Evolutionary conservation across 2,113 vertebrate species (phyloP).

Genomic region (Chlorodrepanis virens): DNA sequence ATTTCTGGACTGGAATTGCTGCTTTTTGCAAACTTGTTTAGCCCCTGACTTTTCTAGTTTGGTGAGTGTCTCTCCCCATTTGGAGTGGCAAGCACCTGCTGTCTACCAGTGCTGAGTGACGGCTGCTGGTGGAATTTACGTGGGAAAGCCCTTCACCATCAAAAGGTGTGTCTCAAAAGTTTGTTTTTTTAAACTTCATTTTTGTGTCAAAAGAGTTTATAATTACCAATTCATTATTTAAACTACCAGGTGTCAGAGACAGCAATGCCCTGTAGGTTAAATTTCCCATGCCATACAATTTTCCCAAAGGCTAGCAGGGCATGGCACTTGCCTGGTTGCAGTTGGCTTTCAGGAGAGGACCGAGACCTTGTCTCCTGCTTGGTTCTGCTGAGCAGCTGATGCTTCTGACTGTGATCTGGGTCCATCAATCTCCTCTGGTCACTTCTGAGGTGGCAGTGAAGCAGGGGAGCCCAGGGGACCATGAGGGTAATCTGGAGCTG

Average conservation of each 20-base stretch:
- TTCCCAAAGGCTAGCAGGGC: not conserved
- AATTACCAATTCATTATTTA: conserved; percentile 60
- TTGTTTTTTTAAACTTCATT: conserved; percentile 33
- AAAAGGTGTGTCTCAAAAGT: conserved; percentile 49
- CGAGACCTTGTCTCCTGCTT: not conserved
- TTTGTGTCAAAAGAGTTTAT: conserved; percentile 53
- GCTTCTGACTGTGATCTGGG: not conserved
- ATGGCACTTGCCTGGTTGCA: rapidly evolving
- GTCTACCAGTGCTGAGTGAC: conserved; percentile 30
- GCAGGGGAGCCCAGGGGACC: not conserved
- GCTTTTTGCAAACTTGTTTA: conserved; percentile 43
- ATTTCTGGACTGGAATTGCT: conserved; percentile 47
- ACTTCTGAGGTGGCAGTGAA: not conserved
- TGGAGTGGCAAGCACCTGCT: conserved; percentile 16
- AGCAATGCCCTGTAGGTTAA: not conserved
- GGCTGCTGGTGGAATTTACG: conserved; percentile 2
- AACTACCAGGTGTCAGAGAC: conserved; percentile 49
- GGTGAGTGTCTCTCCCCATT: not conserved
- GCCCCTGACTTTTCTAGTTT: conserved; percentile 51
- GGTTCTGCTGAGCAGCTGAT: not conserved
- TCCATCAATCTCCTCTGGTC: not conserved
- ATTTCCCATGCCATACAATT: not conserved
- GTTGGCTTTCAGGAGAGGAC: not conserved
- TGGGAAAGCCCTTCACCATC: conserved; percentile 45
- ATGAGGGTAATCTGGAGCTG: not conserved